Conservation (phyloP, 2,113 vertebrate genomes). For the Etheostoma cragini region DNA sequence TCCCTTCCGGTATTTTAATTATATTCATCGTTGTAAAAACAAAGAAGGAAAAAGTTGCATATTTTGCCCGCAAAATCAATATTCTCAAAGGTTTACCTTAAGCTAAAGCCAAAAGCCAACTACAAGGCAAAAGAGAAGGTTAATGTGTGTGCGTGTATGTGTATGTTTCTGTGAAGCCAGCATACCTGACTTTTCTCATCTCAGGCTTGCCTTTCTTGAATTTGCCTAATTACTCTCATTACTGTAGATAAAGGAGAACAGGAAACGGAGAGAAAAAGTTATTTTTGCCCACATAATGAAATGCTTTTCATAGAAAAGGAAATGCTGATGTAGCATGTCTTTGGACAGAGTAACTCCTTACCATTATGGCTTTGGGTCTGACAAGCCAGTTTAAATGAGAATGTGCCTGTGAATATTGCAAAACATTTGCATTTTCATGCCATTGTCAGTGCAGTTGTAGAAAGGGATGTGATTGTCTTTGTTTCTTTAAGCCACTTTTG, state of each 20-base stretch:
- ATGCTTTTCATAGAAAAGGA: conserved; percentile 42
- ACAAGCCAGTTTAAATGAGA: conserved; percentile 27
- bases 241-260: conserved; percentile 35
- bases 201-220: conserved; percentile 25
- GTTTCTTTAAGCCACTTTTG: not conserved
- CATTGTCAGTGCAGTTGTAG: not conserved
- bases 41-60: conserved; percentile 10
- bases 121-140: conserved; percentile 83
- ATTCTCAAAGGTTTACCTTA: conserved; percentile 70
- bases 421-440: conserved; percentile 22
- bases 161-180: conserved; percentile 38
- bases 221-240: conserved; percentile 59
- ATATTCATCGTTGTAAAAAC: not conserved
- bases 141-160: not conserved
- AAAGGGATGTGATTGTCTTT: not conserved
- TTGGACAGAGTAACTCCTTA: conserved; percentile 11
- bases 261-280: conserved; percentile 39
- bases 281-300: conserved; percentile 51
- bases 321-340: conserved; percentile 51
- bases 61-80: conserved; percentile 3
- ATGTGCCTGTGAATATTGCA: conserved; percentile 12
- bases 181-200: conserved; percentile 45
- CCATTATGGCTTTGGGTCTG: conserved; percentile 29
- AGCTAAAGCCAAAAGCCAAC: conserved; percentile 87
- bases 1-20: not conserved